Evolutionary conservation across 2,113 vertebrate species (phyloP).

Genomic region (Cyanocitta stelleri): DNA sequence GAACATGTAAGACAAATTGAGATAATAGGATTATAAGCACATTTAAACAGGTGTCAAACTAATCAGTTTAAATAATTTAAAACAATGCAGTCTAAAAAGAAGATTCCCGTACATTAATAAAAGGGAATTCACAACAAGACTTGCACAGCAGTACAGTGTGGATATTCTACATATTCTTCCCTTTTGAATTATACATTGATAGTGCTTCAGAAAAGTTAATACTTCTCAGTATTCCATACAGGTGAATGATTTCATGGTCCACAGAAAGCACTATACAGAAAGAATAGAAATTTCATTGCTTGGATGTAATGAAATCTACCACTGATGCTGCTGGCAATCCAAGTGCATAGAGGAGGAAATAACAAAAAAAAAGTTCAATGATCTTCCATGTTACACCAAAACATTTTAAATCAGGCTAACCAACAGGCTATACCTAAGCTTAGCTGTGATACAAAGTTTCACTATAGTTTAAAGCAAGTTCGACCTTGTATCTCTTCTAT

Average conservation of each 20-base stretch:
- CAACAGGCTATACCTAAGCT: not conserved
- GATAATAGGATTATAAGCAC: not conserved
- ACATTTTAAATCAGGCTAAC: not conserved
- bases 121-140: not conserved
- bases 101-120: not conserved
- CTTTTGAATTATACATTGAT: not conserved
- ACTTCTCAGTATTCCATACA: not conserved
- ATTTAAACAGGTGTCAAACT: not conserved
- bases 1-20: not conserved
- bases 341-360: not conserved
- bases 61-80: not conserved
- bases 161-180: not conserved
- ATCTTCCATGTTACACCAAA: not conserved
- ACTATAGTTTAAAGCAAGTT: not conserved
- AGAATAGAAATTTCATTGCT: constrained; percentile 30
- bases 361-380: not conserved
- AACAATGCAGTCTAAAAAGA: not conserved
- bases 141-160: not conserved
- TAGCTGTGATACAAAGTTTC: not conserved
- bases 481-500: not conserved
- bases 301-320: constrained; percentile 11
- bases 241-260: constrained; percentile 20
- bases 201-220: not conserved
- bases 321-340: not conserved
- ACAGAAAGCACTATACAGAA: not conserved